Evolutionary conservation across 2,113 vertebrate genomes (phyloP), one percentile per base, ranked within the genome.

Genomic region (Nothobranchius kuhntae): DNA sequence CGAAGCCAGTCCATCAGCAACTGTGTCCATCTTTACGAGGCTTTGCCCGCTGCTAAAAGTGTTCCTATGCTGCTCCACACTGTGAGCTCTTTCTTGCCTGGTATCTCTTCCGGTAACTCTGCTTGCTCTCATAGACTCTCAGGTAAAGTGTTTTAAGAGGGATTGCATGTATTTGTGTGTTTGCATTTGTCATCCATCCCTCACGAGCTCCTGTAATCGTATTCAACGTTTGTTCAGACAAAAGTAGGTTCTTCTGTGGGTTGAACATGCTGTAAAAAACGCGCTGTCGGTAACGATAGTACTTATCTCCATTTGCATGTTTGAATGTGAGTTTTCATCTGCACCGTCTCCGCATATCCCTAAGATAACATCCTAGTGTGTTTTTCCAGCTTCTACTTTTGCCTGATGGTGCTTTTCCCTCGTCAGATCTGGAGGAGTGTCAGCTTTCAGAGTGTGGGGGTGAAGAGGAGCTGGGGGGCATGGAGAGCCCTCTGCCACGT

Each of bases 1-100:
- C 94, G 98, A 94, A 99, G 97, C 94, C 96, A 97, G 90, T 99
- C 97, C 94, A 96, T 98, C 96, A 96, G 95, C 98, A 99, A 96
- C 95, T 98, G 97, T 96, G 96, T 93, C 62, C 96, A 96, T 89
- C 97, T 98, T 61, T 97, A 91, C 92, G 98, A 98, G 94, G 93
- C 94, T 96, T 95, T 99, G 91, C 95, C 96, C 84, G 82, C 95
- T 89, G 93, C 97, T 96, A 98, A 98, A 96, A 98, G 97, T 81
- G 95, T 97, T 62, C 98, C 96, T 90, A 94, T 97, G 92, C 95
- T 99, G 89, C 96, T 98, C 86, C 96, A 98, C 92, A 98, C 95
- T 98, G 93, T 97, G 95, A 98, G 94, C 95, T 95, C 95, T 95
- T 92, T 98, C 94, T 97, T 99, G 89, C 97, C 98, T 93, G 96